These are phyloP conservation scores for Chaetophractus vellerosus DNA, from an alignment of 2,797 vertebrate genomes.

Conservation along the genomic window DNA sequence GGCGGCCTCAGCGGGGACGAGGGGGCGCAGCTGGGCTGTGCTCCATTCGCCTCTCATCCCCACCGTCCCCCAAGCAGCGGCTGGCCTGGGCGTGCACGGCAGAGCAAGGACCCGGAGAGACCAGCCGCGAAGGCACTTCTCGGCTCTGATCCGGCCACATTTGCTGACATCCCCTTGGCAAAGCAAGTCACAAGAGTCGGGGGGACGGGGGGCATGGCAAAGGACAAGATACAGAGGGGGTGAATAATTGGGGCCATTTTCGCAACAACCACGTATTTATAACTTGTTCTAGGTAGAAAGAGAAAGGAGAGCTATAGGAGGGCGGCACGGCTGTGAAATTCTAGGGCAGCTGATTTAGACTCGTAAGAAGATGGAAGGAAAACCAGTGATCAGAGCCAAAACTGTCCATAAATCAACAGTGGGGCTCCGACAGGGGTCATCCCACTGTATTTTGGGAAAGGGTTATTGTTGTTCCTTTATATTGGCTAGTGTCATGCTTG, in stretches of 20 bases:
- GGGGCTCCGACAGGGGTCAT: not conserved
- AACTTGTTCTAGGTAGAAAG: not conserved
- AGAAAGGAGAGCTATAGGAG: accelerated
- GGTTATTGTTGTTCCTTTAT: not conserved
- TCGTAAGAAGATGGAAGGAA: no score
- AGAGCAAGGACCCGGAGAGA: not conserved
- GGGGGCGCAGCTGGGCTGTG: accelerated
- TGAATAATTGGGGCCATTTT: not conserved
- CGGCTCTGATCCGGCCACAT: accelerated
- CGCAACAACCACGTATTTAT: not conserved
- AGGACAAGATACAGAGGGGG: accelerated
- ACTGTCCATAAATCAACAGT: no score
- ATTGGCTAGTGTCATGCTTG: not conserved
- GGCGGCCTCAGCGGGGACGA: no score
- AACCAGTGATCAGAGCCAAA: not conserved
- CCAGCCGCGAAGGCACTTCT: not conserved
- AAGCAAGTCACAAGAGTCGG: not conserved
- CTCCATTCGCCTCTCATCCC: not conserved
- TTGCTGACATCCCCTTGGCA: not conserved
- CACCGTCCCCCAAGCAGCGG: not conserved
- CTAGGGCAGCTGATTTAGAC: not conserved
- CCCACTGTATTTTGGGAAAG: not conserved
- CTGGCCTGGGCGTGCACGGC: not conserved
- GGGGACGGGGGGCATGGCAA: not conserved
- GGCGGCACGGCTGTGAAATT: not conserved